Conservation (phyloP, 1,140 invertebrate genomes). For the Zaprionus taronus region DNA sequence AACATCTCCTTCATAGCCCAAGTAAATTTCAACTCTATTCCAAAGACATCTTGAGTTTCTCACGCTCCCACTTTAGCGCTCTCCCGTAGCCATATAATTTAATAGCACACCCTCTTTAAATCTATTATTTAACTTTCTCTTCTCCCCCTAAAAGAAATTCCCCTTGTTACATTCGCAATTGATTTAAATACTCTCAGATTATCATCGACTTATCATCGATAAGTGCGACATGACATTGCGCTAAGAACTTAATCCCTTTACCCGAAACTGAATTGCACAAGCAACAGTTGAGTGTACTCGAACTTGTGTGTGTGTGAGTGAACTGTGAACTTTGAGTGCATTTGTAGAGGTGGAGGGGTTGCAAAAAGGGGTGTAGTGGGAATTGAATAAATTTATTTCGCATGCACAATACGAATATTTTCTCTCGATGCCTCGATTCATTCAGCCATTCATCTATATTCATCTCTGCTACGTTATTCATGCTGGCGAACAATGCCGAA, state of each 20-base stretch:
- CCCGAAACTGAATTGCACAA: slow-evolving; percentile 24
- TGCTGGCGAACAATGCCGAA: slow-evolving; percentile 53
- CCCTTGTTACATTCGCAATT: background rate
- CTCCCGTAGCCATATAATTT: background rate
- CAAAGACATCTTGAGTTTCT: no score
- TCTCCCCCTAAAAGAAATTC: no score
- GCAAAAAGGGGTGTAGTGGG: background rate
- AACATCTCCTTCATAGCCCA: no score
- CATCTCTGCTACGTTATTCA: slow-evolving; percentile 22
- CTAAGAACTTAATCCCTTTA: slow-evolving; percentile 44
- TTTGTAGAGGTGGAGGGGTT: background rate
- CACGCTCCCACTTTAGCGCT: no score
- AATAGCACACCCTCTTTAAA: background rate
- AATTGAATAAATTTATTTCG: slow-evolving; percentile 16
- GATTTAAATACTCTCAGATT: slow-evolving; percentile 5
- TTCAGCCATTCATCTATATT: slow-evolving; percentile 13
- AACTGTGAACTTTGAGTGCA: background rate
- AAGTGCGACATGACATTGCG: slow-evolving; percentile 27
- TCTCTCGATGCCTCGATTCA: slow-evolving; percentile 1
- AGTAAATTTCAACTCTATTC: no score
- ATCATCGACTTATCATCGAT: slow-evolving; percentile 12
- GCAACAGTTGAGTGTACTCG: slow-evolving; percentile 6
- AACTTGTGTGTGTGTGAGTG: background rate
- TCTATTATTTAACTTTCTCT: background rate
- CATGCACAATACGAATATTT: slow-evolving; percentile 17